Percentiles rank a stretch among this genome's conserved stretches.
phyloP scores from a whole-genome alignment of 30 jellyfish, hydroid and myxozoan species.

The Hydractinia echinata region DNA sequence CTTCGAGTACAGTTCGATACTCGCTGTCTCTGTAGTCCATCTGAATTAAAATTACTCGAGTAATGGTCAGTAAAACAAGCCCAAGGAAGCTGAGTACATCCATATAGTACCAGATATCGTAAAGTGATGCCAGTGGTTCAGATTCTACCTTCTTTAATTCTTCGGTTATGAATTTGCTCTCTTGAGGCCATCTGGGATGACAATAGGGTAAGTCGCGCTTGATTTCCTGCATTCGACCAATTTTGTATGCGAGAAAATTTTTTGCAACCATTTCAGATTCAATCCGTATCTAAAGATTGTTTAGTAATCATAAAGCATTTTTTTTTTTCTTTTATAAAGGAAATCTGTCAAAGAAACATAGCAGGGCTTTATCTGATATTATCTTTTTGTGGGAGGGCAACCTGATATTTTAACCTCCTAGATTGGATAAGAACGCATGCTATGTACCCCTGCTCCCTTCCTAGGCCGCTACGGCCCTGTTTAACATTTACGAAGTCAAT shows the following conservation, averaged over 20 bases:
- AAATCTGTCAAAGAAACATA: no score
- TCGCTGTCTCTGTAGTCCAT: neutral
- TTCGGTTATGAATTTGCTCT: conserved; percentile 14
- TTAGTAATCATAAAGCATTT: neutral
- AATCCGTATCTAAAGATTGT: conserved; percentile 15
- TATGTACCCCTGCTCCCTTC: no score
- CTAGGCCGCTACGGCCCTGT: no score
- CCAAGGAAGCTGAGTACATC: conserved; percentile 30
- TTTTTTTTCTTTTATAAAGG: no score
- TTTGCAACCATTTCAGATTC: conserved; percentile 10
- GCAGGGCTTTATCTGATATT: no score
- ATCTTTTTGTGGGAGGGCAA: no score
- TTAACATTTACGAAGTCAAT: no score
- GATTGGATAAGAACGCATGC: no score
- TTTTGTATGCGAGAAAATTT: conserved; percentile 3
- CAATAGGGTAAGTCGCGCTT: conserved; percentile 35
- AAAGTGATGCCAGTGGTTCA: conserved; percentile 27
- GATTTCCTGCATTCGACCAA: conserved; percentile 30
- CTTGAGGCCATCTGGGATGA: conserved; percentile 65
- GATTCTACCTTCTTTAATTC: conserved; percentile 30
- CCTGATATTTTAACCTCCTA: no score
- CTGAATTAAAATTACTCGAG: conserved; percentile 19
- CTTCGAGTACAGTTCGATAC: neutral
- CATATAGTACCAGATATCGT: conserved; percentile 30
- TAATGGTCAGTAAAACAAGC: conserved; percentile 19